Percentiles rank a stretch among this genome's conserved stretches.
Conservation (phyloP, 1,140 invertebrate genomes). For the Panagrolaimus sp. region DNA sequence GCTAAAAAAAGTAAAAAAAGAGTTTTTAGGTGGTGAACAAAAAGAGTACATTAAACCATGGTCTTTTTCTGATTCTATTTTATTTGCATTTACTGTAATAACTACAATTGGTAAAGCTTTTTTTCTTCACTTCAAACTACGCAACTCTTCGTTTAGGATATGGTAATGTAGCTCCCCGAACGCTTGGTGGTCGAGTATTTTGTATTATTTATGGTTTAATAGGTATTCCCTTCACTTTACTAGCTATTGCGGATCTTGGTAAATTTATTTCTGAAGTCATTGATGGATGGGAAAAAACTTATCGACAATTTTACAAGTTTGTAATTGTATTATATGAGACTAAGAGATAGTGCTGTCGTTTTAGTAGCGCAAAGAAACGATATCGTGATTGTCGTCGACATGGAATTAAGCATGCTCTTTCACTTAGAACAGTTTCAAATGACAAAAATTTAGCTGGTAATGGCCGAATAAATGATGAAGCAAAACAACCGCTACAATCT, state of each 20-base stretch:
- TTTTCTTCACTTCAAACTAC: neutral
- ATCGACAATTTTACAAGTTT: conserved; percentile 16
- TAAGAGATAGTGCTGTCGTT: neutral
- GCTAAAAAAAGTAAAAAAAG: neutral
- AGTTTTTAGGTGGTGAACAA: conserved; percentile 22
- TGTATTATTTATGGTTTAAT: conserved; percentile 45
- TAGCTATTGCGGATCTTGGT: conserved; percentile 45
- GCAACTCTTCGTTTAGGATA: conserved; percentile 25
- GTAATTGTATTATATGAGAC: neutral
- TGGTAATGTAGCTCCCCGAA: conserved; percentile 44
- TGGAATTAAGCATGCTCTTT: conserved; percentile 14
- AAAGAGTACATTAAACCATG: conserved; percentile 38
- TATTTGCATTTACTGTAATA: conserved; percentile 39
- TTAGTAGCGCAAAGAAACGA: conserved; percentile 13
- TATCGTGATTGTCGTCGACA: conserved; percentile 6
- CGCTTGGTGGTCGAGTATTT: conserved; percentile 37
- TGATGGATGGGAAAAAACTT: conserved; percentile 33
- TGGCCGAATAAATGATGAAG: conserved; percentile 9
- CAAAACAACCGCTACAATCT: neutral
- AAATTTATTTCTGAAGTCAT: conserved; percentile 45
- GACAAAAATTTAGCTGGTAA: neutral
- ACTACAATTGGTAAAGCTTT: conserved; percentile 37
- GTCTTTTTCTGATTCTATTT: conserved; percentile 41
- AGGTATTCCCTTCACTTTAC: conserved; percentile 35
- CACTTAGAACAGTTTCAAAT: neutral